These are phyloP conservation scores for Dendropsophus ebraccatus DNA, from an alignment of 2,113 vertebrate species.

Conservation along the genomic window DNA sequence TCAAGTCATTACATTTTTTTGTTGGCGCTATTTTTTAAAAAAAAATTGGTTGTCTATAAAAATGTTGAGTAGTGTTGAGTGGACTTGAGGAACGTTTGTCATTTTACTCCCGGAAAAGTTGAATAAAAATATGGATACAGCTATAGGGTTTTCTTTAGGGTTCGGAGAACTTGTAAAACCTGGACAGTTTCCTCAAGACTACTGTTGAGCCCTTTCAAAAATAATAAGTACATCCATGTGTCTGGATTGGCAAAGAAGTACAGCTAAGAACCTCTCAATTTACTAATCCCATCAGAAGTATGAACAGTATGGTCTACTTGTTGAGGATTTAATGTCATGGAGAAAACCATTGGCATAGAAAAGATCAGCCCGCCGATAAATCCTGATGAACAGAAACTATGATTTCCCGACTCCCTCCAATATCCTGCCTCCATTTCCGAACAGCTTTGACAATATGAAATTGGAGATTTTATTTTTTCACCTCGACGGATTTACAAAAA, in stretches of 20 bases:
- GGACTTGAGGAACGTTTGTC: no score
- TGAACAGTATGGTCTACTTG: not conserved
- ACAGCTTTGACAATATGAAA: no score
- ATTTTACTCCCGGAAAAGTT: no score
- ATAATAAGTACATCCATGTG: not conserved
- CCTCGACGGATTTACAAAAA: not conserved
- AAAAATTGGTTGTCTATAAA: no score
- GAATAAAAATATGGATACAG: no score
- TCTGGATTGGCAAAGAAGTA: not conserved
- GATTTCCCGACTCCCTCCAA: not conserved
- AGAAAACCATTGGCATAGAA: not conserved
- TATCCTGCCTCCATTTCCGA: no score
- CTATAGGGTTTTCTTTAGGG: no score
- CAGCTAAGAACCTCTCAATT: not conserved
- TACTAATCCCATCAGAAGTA: not conserved
- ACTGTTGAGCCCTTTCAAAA: no score
- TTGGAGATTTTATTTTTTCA: not conserved
- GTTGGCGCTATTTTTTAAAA: not conserved
- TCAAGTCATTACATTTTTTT: not conserved
- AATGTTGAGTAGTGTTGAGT: no score
- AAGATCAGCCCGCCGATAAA: not conserved
- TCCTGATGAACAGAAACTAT: not conserved
- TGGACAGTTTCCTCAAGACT: no score
- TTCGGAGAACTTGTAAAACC: no score
- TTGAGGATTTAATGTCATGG: not conserved